A percentile compares a stretch with the other conserved stretches of the same genome.
Conservation (phyloP, 2,797 vertebrate genomes). For the Hydrolagus colliei region DNA sequence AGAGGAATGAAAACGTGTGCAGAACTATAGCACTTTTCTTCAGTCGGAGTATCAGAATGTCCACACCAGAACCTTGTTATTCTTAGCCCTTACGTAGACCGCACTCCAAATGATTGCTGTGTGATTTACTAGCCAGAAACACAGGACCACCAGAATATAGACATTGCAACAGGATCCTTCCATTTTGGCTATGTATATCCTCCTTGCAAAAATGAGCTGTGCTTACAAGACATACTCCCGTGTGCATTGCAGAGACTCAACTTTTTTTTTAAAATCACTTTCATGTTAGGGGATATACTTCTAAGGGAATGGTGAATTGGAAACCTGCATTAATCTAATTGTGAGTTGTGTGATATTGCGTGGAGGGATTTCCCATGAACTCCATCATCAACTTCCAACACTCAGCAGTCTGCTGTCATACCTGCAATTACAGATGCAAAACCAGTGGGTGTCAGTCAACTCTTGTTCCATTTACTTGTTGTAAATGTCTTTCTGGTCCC, state of each 20-base stretch:
- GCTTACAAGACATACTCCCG: not conserved
- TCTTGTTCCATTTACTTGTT: not conserved
- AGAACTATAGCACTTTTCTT: not conserved
- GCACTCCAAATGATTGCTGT: not conserved
- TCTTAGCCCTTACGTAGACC: not conserved
- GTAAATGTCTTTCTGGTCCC: not conserved
- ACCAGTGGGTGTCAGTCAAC: not conserved
- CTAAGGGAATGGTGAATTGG: not conserved
- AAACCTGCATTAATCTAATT: not conserved
- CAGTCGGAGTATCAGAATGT: not conserved
- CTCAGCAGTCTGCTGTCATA: too few relatives aligned
- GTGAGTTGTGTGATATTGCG: not conserved
- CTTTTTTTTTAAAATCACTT: too few relatives aligned
- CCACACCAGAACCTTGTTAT: not conserved
- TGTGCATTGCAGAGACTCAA: not conserved
- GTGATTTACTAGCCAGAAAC: not conserved
- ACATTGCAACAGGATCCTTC: not conserved
- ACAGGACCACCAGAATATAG: not conserved
- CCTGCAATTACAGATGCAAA: not conserved
- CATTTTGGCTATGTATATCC: not conserved
- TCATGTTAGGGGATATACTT: constrained; percentile 1
- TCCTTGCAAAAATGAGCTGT: not conserved
- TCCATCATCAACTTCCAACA: too few relatives aligned
- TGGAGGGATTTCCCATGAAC: not conserved
- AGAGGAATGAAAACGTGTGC: not conserved